Percentiles rank a stretch among this genome's conserved stretches.
These are phyloP conservation scores for Catostomus latipinnis DNA, from an alignment of 2,797 vertebrate genomes.

Conservation along the genomic window DNA sequence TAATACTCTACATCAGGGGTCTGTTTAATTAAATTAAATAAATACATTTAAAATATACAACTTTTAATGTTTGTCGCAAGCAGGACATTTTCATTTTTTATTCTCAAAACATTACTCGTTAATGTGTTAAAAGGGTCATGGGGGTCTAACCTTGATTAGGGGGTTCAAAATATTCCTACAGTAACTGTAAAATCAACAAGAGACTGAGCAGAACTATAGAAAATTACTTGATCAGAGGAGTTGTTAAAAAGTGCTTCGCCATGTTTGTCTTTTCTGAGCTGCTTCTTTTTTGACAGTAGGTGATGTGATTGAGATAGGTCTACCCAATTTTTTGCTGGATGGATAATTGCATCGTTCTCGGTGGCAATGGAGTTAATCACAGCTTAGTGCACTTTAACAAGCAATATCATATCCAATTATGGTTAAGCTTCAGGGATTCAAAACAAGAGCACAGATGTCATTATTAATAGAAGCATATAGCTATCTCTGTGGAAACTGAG, in stretches of 20 bases:
- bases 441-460: not conserved
- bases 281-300: constrained; percentile 25
- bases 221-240: not conserved
- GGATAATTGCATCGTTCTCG: constrained; percentile 4
- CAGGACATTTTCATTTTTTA: no score
- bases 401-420: constrained; percentile 21
- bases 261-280: constrained; percentile 1
- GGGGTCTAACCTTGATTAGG: no score
- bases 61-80: no score
- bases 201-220: not conserved
- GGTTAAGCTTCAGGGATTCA: not conserved
- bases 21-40: no score
- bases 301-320: constrained; percentile 21
- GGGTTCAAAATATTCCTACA: not conserved
- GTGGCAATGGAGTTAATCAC: constrained; percentile 20
- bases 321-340: not conserved
- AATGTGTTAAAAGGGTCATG: no score
- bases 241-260: not conserved
- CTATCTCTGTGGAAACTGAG: constrained; percentile 29
- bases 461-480: constrained; percentile 20
- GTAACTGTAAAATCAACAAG: not conserved
- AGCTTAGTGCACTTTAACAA: constrained; percentile 2
- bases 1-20: no score
- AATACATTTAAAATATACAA: no score
- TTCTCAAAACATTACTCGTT: no score